phyloP scores from a whole-genome alignment of 1,140 invertebrate genomes.

The Gryllus bimaculatus region DNA sequence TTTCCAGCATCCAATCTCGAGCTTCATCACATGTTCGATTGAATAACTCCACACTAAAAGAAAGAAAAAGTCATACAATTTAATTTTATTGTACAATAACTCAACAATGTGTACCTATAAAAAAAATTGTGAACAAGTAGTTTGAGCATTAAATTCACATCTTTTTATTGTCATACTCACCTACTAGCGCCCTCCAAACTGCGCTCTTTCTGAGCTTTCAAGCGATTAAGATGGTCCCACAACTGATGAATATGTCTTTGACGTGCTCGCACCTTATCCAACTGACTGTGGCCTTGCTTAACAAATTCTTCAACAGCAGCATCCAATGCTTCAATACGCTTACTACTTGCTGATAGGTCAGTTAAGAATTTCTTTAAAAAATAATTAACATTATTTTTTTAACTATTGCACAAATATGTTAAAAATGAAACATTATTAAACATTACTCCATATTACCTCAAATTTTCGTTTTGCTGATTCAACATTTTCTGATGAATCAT shows the following conservation, averaged over 20 bases:
- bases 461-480: conserved; percentile 91
- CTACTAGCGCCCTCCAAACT: conserved; percentile 82
- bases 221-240: conserved; percentile 79
- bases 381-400: background rate
- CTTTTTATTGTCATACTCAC: conserved; percentile 31
- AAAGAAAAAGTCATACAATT: background rate
- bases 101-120: no score
- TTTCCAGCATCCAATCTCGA: conserved; percentile 88
- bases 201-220: conserved; percentile 85
- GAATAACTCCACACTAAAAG: conserved; percentile 81
- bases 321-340: conserved; percentile 82
- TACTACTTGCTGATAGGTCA: conserved; percentile 84
- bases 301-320: conserved; percentile 78
- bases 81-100: no score
- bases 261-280: conserved; percentile 58
- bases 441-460: conserved; percentile 48
- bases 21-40: conserved; percentile 88
- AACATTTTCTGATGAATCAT: conserved; percentile 81
- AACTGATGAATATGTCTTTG: conserved; percentile 77
- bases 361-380: conserved; percentile 77
- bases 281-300: conserved; percentile 74
- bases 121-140: no score
- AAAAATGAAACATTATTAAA: background rate
- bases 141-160: background rate
- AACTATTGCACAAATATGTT: conserved; percentile 3